Percentiles rank a stretch among this genome's conserved stretches.
Conservation (phyloP, 1,140 invertebrate species). For the Drosophila mauritiana region DNA sequence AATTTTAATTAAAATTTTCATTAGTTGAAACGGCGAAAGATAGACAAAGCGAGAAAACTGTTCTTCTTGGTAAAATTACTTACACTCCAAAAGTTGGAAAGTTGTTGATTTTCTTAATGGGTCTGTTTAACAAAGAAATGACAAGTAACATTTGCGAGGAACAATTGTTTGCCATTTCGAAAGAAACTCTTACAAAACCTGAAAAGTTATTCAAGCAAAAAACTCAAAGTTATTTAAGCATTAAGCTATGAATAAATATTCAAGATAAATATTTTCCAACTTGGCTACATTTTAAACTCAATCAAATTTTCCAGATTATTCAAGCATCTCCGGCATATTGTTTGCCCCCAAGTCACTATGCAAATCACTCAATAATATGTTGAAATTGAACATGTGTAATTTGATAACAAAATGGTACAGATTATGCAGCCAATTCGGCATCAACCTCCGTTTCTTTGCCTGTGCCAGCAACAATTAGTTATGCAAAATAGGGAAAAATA, state of each 20-base stretch:
- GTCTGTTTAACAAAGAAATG: conserved; percentile 15
- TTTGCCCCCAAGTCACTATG: conserved; percentile 44
- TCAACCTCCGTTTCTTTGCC: neutral
- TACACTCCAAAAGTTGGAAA: conserved; percentile 9
- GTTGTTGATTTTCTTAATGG: conserved; percentile 24
- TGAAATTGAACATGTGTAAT: conserved; percentile 33
- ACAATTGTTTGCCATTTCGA: neutral
- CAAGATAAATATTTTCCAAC: conserved; percentile 16
- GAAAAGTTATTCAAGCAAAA: neutral
- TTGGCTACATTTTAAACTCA: conserved; percentile 8
- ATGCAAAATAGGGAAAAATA: conserved; percentile 45
- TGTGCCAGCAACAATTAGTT: conserved; percentile 45
- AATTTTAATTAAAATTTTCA: conserved; percentile 49
- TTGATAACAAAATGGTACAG: conserved; percentile 3
- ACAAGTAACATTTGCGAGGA: neutral
- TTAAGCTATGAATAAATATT: conserved; percentile 28
- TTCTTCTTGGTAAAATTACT: conserved; percentile 15
- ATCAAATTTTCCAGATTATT: conserved; percentile 41
- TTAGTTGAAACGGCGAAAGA: neutral
- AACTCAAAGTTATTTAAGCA: conserved; percentile 4
- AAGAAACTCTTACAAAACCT: neutral
- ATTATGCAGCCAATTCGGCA: neutral
- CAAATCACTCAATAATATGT: conserved; percentile 48
- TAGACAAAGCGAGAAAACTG: neutral
- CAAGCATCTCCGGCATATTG: conserved; percentile 3